Conservation (phyloP, 53 echinoderm and acorn worm species). For the Astropecten irregularis region DNA sequence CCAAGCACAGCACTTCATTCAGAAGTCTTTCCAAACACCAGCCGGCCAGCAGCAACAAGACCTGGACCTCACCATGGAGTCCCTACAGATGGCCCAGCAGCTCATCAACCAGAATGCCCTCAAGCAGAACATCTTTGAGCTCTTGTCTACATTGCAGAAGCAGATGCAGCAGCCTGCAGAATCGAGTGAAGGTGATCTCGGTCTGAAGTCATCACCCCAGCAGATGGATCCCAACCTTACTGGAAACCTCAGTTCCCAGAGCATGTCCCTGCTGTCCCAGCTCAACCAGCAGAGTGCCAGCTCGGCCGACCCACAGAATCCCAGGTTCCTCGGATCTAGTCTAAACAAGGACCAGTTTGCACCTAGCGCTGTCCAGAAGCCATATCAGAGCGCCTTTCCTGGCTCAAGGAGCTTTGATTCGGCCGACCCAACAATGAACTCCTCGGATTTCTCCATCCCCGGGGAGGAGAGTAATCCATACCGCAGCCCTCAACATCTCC, state of each 20-base stretch:
- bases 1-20: slow-evolving; percentile 4
- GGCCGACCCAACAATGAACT: not conserved
- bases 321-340: slow-evolving; percentile 7
- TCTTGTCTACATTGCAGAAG: slow-evolving; percentile 67
- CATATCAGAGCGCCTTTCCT: slow-evolving; percentile 17
- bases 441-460: slow-evolving; percentile 6
- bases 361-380: slow-evolving; percentile 35
- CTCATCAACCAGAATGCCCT: slow-evolving; percentile 38
- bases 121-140: slow-evolving; percentile 68
- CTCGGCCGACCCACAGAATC: slow-evolving; percentile 22
- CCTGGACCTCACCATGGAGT: slow-evolving; percentile 30
- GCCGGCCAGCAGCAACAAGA: not conserved
- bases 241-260: slow-evolving; percentile 20
- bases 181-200: not conserved
- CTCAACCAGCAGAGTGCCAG: slow-evolving; percentile 31
- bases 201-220: not conserved
- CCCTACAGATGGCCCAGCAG: slow-evolving; percentile 40
- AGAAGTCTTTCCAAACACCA: slow-evolving; percentile 26
- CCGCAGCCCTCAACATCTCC: slow-evolving; percentile 47
- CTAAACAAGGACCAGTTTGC: slow-evolving; percentile 40
- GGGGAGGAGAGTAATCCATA: slow-evolving; percentile 49
- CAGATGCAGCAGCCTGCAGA: slow-evolving; percentile 54
- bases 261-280: slow-evolving; percentile 4
- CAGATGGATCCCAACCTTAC: not conserved
- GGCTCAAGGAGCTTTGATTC: slow-evolving; percentile 16